Percentiles rank a stretch among this genome's conserved stretches.
Conservation (phyloP, 2,797 vertebrate species). For the Acanthurus lineatus region DNA sequence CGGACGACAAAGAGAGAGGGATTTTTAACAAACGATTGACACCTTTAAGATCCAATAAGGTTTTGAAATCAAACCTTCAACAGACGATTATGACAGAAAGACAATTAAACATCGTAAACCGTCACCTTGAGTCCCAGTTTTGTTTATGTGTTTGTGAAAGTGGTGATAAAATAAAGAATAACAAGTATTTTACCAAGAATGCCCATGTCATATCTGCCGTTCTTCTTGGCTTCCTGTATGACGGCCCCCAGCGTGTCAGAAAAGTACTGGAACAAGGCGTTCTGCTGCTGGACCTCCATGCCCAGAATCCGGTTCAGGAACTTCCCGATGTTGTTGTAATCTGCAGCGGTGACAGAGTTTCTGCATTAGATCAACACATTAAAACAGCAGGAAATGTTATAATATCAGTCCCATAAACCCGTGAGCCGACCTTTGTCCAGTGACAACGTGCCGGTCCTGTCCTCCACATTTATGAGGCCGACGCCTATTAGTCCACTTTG, state of each 20-base stretch:
- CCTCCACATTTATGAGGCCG: slow-evolving; percentile 97
- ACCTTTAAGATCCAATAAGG: neutral
- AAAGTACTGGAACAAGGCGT: slow-evolving; percentile 98
- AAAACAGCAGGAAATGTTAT: neutral
- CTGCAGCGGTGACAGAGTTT: slow-evolving; percentile 74
- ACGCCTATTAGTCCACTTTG: slow-evolving; percentile 95
- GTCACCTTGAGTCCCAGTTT: neutral
- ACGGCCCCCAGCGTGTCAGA: slow-evolving; percentile 95
- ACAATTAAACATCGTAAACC: neutral
- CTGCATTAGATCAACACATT: neutral
- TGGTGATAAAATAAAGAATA: neutral
- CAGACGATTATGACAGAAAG: neutral
- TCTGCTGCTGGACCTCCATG: slow-evolving; percentile 99
- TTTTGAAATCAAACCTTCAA: neutral
- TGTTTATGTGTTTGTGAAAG: neutral
- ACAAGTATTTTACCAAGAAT: slow-evolving; percentile 90
- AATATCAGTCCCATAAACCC: neutral
- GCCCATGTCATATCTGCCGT: slow-evolving; percentile 98
- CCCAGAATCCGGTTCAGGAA: slow-evolving; percentile 98
- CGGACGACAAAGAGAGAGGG: neutral
- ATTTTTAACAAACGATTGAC: neutral
- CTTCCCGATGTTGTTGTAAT: slow-evolving; percentile 99
- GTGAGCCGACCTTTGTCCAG: slow-evolving; percentile 93
- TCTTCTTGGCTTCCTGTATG: slow-evolving; percentile 98
- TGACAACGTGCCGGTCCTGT: slow-evolving; percentile 91